Evolutionary conservation across 2,888 invertebrate species (phyloP).

Genomic region (Lasioglossum oenotherae): DNA sequence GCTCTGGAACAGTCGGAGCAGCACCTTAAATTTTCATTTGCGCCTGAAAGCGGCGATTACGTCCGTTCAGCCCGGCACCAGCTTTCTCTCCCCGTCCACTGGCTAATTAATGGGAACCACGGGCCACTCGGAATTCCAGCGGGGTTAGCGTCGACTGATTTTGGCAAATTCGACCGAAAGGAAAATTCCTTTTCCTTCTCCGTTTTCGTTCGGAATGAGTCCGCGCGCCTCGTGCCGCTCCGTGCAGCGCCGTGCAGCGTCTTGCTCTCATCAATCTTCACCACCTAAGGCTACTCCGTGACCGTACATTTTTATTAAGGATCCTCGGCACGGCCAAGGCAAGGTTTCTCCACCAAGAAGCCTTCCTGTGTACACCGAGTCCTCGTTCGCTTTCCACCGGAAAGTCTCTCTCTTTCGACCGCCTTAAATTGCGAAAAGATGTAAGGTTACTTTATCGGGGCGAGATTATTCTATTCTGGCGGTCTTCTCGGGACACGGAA

Average conservation of each 20-base stretch:
- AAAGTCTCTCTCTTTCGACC: slow-evolving; percentile 5
- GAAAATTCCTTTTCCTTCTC: slow-evolving; percentile 25
- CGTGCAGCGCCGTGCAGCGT: not conserved
- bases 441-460: slow-evolving; percentile 36
- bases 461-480: slow-evolving; percentile 18
- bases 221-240: not conserved
- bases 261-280: slow-evolving; percentile 49
- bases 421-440: slow-evolving; percentile 47
- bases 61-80: slow-evolving; percentile 23
- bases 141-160: slow-evolving; percentile 36
- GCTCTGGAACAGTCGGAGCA: not conserved
- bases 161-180: slow-evolving; percentile 43
- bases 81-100: slow-evolving; percentile 3
- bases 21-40: slow-evolving; percentile 45
- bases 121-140: slow-evolving; percentile 7
- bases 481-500: not conserved
- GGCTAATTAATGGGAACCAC: slow-evolving; percentile 41
- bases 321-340: slow-evolving; percentile 12
- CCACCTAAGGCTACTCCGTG: slow-evolving; percentile 47
- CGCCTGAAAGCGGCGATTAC: slow-evolving; percentile 19
- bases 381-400: slow-evolving; percentile 12
- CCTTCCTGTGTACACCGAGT: slow-evolving; percentile 31
- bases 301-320: slow-evolving; percentile 68
- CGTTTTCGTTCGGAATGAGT: not conserved
- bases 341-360: slow-evolving; percentile 39